These are phyloP conservation scores for Anabacerthia variegaticeps DNA, from an alignment of 2,797 vertebrate genomes.

Conservation along the genomic window DNA sequence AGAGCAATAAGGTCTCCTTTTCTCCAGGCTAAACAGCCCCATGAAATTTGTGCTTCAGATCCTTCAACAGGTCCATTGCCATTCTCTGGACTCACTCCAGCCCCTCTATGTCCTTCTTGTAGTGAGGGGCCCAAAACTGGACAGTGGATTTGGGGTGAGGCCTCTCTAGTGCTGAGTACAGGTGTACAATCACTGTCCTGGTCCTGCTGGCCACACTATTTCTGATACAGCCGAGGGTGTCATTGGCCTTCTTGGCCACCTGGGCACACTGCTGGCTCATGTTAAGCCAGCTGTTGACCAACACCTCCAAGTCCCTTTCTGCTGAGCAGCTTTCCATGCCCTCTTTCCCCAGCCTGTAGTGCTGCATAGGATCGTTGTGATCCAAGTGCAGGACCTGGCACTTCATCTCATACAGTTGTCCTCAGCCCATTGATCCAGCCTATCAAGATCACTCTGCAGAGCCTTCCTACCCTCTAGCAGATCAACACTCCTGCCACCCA, in stretches of 20 bases:
- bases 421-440: not conserved
- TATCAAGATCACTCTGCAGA: not conserved
- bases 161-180: rapidly evolving
- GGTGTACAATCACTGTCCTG: rapidly evolving
- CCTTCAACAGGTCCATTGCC: not conserved
- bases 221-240: rapidly evolving
- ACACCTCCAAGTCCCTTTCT: not conserved
- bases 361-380: not conserved
- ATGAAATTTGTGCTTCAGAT: not conserved
- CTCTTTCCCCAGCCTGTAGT: not conserved
- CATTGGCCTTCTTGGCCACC: not conserved
- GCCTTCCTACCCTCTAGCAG: not conserved
- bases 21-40: not conserved
- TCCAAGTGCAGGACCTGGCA: not conserved
- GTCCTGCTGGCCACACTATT: not conserved
- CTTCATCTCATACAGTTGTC: rapidly evolving
- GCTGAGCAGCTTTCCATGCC: not conserved
- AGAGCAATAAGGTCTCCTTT: not conserved
- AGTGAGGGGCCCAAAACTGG: not conserved
- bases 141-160: rapidly evolving
- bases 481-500: not conserved
- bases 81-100: not conserved
- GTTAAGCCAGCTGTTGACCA: not conserved
- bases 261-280: not conserved
- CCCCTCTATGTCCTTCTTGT: not conserved